Conservation (phyloP, 2,113 vertebrate species). For the Centrocercus urophasianus region DNA sequence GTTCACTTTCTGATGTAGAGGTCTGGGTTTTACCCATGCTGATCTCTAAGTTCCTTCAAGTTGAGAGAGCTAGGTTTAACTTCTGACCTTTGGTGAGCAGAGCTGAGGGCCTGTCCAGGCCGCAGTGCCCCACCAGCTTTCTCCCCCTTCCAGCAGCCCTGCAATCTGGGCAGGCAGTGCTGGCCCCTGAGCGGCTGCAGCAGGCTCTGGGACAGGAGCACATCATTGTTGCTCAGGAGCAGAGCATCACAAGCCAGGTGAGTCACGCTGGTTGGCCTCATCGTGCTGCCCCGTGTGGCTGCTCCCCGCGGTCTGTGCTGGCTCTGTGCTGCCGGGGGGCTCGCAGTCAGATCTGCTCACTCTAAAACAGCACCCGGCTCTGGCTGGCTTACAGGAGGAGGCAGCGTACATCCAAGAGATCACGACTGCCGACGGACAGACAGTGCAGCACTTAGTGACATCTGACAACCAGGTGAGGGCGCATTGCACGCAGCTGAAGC, state of each 20-base stretch:
- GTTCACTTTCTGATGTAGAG: neutral
- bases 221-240: conserved; percentile 93
- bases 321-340: accelerated
- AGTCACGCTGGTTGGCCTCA: neutral
- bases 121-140: accelerated
- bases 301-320: accelerated
- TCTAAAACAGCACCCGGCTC: accelerated
- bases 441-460: conserved; percentile 93
- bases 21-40: neutral
- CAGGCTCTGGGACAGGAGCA: conserved; percentile 91
- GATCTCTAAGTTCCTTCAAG: neutral
- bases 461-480: conserved; percentile 91
- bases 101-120: neutral
- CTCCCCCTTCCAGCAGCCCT: conserved; percentile 76
- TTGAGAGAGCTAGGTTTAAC: neutral
- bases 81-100: neutral
- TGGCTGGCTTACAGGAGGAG: conserved; percentile 83
- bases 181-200: conserved; percentile 85
- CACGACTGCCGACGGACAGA: conserved; percentile 93
- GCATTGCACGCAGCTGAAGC: neutral
- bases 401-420: conserved; percentile 96
- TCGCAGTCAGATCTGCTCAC: accelerated
- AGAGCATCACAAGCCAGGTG: conserved; percentile 87
- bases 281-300: accelerated
- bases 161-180: conserved; percentile 84